Base-by-base conservation (phyloP, 2,113 vertebrate genomes). In the Trogon surrucura region DNA sequence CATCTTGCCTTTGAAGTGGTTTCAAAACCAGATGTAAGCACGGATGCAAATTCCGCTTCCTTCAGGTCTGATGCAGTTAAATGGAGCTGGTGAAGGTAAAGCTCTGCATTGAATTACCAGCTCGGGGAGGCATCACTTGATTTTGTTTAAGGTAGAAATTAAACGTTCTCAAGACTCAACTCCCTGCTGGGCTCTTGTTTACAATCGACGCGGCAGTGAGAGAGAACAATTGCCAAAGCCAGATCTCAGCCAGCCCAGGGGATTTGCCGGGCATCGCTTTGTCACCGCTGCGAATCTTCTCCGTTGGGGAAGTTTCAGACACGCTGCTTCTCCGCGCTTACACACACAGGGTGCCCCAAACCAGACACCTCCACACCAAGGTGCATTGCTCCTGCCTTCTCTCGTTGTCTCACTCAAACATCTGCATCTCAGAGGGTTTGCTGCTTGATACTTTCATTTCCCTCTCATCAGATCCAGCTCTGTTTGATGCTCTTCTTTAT, bases 181-280 rank as follows among this genome's bases (percentile, higher is more conserved):
- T 88, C 58, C 64, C 81, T 54, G 64, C 72, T 74, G 82, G 71
- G 64, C n/a, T 75, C 36, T 54, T 95, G 88, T 78, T 95, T 58
- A 16, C 51, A 56, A 44, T 20, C 75, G 80, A 29, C 36, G 25
- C 2, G 60, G 44, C 75, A 50, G 67, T 1, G 64, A 47, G 5
- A 30, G 78, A 20, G 74, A 79, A 47, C 79, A 57, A 58, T 30
- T 9, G 5, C 50, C 64, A 73, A 41, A 90, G 85, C 29, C 82
- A 73, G 72, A 66, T 17, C 38, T 77, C 54, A 77, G 92, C 30
- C 88, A 70, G 75, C 62, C 58, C 19, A 16, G 67, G 16, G 82
- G 56, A 72, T 9, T 1, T 65, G 82, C 67, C 58, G 48, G 47
- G 58, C 74, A 26, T 34, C 30, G 0, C 30, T 88, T 48, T 2